phyloP scores from a whole-genome alignment of 2,888 invertebrate species.

The Philopedon plagiatum region DNA sequence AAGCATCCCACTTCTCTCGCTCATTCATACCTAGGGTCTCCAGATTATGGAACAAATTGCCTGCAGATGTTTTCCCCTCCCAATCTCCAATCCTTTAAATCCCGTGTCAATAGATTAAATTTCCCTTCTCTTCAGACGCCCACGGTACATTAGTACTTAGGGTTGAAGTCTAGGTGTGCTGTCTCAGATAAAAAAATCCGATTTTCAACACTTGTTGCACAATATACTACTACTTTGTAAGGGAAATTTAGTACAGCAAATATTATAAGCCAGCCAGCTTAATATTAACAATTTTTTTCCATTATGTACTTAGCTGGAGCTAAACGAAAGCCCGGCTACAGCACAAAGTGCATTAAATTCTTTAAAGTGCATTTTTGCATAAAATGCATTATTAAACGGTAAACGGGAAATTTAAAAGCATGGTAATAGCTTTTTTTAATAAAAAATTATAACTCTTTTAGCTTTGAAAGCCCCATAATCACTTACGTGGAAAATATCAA shows the following conservation, averaged over 20 bases:
- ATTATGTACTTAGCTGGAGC: background rate
- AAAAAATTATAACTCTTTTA: background rate
- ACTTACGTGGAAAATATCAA: background rate
- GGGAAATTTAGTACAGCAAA: background rate
- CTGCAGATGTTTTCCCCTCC: no score
- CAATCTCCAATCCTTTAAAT: no score
- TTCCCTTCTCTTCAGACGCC: no score
- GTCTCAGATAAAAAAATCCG: no score
- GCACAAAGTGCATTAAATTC: conserved; percentile 15
- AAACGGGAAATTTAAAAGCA: conserved; percentile 5
- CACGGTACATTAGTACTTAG: no score
- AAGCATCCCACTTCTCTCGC: no score
- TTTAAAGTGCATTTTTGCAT: conserved; percentile 17
- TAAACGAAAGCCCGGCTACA: background rate
- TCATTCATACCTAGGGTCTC: no score
- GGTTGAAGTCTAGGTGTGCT: no score
- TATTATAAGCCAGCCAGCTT: background rate
- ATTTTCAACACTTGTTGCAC: no score
- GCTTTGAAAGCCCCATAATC: background rate
- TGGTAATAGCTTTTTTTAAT: conserved; percentile 7
- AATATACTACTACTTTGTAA: background rate
- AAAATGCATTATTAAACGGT: conserved; percentile 12
- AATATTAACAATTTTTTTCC: background rate
- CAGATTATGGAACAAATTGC: no score
- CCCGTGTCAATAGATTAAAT: no score